These are phyloP conservation scores for Sebastes baramenuke DNA, from an alignment of 2,797 vertebrate genomes.

Conservation along the genomic window DNA sequence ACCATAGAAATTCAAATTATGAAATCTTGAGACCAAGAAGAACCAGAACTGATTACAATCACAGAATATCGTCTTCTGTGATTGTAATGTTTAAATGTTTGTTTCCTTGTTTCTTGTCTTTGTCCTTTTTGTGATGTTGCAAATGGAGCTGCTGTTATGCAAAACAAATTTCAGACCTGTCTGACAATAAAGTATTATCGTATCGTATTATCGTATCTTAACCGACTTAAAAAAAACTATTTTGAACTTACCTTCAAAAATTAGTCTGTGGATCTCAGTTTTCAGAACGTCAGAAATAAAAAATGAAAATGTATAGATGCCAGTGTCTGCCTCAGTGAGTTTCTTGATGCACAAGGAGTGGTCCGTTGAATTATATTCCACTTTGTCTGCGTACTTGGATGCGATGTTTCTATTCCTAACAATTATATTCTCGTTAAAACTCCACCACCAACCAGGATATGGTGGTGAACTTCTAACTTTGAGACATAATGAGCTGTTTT, in stretches of 20 bases:
- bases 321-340: constrained; percentile 34
- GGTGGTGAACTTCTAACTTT: rapidly evolving
- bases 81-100: no score
- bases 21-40: neutral
- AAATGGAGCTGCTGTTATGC: no score
- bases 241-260: constrained; percentile 61
- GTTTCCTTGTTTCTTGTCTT: no score
- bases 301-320: neutral
- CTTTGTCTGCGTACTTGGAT: rapidly evolving
- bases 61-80: no score
- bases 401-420: rapidly evolving
- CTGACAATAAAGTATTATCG: no score
- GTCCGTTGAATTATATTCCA: rapidly evolving
- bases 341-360: constrained; percentile 40
- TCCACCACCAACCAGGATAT: rapidly evolving
- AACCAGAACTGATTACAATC: no score
- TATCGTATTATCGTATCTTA: no score
- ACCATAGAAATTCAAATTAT: neutral
- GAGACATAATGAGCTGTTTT: constrained; percentile 45
- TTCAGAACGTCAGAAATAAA: rapidly evolving
- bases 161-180: no score
- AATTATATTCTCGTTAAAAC: rapidly evolving
- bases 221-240: rapidly evolving
- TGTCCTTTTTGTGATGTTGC: no score
- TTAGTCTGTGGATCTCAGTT: rapidly evolving